Percentiles rank a stretch among this genome's conserved stretches.
phyloP scores from a whole-genome alignment of 2,113 vertebrate genomes.

The Pelobates fuscus region DNA sequence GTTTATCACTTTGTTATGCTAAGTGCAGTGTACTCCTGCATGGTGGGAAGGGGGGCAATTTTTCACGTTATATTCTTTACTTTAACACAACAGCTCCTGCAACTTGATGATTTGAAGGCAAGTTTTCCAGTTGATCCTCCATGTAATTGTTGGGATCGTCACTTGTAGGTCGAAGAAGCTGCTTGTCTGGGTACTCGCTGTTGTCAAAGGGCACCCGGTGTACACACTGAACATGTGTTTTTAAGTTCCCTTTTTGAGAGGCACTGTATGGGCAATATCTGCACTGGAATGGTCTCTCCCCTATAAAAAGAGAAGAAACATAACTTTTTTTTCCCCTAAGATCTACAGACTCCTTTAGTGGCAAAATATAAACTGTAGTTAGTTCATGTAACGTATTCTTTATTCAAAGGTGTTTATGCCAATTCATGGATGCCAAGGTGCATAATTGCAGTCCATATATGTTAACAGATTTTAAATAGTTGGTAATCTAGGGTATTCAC shows the following conservation, averaged over 20 bases:
- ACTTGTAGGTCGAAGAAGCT: slow-evolving; percentile 54
- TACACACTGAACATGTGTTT: slow-evolving; percentile 67
- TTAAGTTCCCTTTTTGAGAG: slow-evolving; percentile 87
- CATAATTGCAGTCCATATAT: too few species aligned
- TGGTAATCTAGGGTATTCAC: too few species aligned
- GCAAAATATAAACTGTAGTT: too few species aligned
- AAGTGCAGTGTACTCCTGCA: slow-evolving; percentile 50
- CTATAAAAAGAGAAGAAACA: slow-evolving; percentile 59
- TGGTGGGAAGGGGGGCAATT: slow-evolving; percentile 10
- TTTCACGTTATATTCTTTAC: slow-evolving; percentile 18
- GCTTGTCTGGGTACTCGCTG: slow-evolving; percentile 59
- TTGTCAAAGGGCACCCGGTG: slow-evolving; percentile 69
- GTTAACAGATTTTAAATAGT: too few species aligned
- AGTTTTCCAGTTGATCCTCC: slow-evolving; percentile 48
- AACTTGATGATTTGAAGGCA: slow-evolving; percentile 42
- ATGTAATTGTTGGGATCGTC: slow-evolving; percentile 49
- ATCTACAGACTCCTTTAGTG: background rate
- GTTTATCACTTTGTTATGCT: slow-evolving; percentile 58
- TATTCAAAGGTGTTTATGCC: too few species aligned
- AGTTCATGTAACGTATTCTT: too few species aligned
- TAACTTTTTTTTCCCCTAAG: slow-evolving; percentile 18
- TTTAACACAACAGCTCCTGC: slow-evolving; percentile 49
- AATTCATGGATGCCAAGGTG: too few species aligned
- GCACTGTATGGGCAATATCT: slow-evolving; percentile 80
- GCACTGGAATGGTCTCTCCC: slow-evolving; percentile 77